Percentiles rank a stretch among this genome's conserved stretches.
phyloP scores from a whole-genome alignment of 2,113 vertebrate genomes.

The Saimiri boliviensis region DNA sequence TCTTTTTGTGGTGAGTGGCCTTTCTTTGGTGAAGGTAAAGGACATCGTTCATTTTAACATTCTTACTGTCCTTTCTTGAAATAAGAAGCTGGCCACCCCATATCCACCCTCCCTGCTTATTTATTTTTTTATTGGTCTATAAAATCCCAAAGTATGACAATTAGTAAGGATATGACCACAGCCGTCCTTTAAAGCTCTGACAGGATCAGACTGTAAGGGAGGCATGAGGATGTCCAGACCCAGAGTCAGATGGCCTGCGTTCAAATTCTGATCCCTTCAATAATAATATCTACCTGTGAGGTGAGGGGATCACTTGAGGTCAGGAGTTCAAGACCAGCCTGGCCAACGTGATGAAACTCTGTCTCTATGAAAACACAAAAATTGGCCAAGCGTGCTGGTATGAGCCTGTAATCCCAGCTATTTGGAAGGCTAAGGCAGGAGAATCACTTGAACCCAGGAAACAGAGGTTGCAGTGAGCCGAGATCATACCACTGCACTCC shows the following conservation, averaged over 20 bases:
- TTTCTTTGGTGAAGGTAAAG: background rate
- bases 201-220: background rate
- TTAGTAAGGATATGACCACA: background rate
- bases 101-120: background rate
- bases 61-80: background rate
- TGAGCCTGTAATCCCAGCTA: no score
- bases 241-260: background rate
- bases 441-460: no score
- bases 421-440: no score
- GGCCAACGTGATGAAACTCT: no score
- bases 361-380: no score
- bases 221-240: background rate
- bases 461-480: no score
- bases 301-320: no score
- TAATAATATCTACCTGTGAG: no score
- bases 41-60: background rate
- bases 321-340: no score
- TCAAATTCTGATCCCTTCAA: background rate
- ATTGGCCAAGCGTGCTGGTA: no score
- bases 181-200: background rate
- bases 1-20: background rate
- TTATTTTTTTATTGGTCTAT: background rate
- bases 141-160: background rate
- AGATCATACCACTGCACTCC: no score
- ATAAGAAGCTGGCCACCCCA: background rate